phyloP scores from a whole-genome alignment of 1,140 invertebrate species.

The Drosophila santomea region DNA sequence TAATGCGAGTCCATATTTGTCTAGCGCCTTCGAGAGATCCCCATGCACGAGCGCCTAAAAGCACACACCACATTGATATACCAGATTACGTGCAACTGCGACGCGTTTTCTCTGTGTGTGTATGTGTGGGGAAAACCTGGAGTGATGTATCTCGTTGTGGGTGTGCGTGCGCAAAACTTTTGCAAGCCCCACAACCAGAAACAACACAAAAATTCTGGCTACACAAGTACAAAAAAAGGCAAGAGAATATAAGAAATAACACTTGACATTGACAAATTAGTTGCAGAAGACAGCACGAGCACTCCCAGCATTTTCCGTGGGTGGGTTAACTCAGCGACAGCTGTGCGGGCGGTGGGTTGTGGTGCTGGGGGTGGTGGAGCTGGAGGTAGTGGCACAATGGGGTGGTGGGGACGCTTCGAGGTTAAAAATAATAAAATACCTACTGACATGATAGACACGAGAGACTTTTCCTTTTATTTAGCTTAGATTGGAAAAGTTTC shows the following conservation, averaged over 20 bases:
- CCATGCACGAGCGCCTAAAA: constrained; percentile 67
- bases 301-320: constrained; percentile 19
- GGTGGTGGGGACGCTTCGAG: constrained; percentile 31
- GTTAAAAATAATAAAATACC: constrained; percentile 84
- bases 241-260: constrained; percentile 78
- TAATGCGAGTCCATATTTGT: constrained; percentile 21
- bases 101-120: constrained; percentile 4
- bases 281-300: constrained; percentile 74
- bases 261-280: constrained; percentile 84
- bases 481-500: constrained; percentile 84
- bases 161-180: constrained; percentile 69
- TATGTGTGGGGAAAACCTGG: constrained; percentile 2
- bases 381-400: background rate
- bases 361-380: background rate
- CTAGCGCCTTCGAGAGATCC: constrained; percentile 11
- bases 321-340: constrained; percentile 63
- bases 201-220: constrained; percentile 29
- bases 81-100: constrained; percentile 71
- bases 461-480: constrained; percentile 84
- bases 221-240: constrained; percentile 5
- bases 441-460: constrained; percentile 84
- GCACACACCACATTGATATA: constrained; percentile 67
- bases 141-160: constrained; percentile 44
- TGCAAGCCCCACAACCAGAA: constrained; percentile 41
- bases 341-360: constrained; percentile 3